Evolutionary conservation across 1,140 invertebrate species (phyloP), one percentile per base, ranked within the genome.

Genomic region (Agraylea sexmaculata): DNA sequence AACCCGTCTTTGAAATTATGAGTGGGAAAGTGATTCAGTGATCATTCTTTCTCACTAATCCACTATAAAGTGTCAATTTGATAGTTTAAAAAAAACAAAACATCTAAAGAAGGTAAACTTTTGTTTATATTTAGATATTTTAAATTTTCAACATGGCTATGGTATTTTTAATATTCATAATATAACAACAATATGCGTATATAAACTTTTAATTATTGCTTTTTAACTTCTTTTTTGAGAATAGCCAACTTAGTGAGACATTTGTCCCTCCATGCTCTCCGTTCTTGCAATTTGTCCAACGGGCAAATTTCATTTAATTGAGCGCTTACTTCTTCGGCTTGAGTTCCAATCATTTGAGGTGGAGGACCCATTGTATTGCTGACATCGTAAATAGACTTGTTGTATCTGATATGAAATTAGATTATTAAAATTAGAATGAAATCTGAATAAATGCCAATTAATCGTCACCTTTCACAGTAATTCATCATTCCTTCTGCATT

Each of bases 401-500:
- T 71, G 54, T 94, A 95, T 23, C 80, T 67, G 47, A 19, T 17
- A 32, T 12, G n/a, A 32, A n/a, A 32, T 32, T 30, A 30, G 4
- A 15, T 30, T 12, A 34, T 5, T 18, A 18, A 18, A 31, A 31
- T 11, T 34, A 17, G 16, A 7, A 17, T 34, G 19, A 34, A 8
- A 10, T 8, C 15, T 6, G 5, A 7, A 31, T 10, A 6, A 6
- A 13, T 6, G 8, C 5, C 2, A 37, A 28, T 18, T 29, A 16
- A 25, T 44, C 21, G 31, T 44, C 35, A 65, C 64, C 63, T 58
- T 50, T 68, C 64, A 45, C 61, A 61, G 42, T 64, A 73, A 39
- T 58, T 70, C 25, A 60, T 59, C 63, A 73, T 74, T 72, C 90
- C 91, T 66, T 91, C 82, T 18, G 91, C 90, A 68, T 97, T 97